Evolutionary conservation across 2,888 invertebrate genomes (phyloP), one percentile per base, ranked within the genome.

Genomic region (Pandemis corylana): DNA sequence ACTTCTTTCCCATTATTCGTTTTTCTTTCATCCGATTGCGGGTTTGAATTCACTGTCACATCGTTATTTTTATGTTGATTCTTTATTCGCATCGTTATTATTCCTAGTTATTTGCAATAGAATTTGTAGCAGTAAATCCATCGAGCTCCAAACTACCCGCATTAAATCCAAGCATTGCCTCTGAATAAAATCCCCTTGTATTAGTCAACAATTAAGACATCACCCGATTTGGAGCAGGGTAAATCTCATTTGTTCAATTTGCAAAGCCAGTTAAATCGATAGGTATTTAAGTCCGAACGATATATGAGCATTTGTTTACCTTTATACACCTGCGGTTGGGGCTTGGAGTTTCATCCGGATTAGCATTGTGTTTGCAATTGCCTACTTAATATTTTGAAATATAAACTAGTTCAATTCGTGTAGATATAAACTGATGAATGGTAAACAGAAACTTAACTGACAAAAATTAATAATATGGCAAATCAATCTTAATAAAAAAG

Each of bases 161-260:
- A 49, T 68, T 66, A 70, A 74, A 69, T 53, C 15, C 44, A 49
- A 70, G 46, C 65, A 13, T 64, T n/a, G 28, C 68, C 41, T 2
- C 51, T 41, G 36, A 56, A 75, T 41, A 61, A 75, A 75, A 75
- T 63, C 63, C 75, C 66, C 75, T 62, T 53, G 70, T 67, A 71
- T 75, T 75, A 71, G 71, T 75, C 67, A 67, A 67, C 71, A 75
- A 75, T 75, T 75, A 71, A 75, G 70, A 75, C 75, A 75, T 71
- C 56, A 63, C 75, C 59, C 71, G 41, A 53, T 53, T 36, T 42
- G 70, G 67, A 75, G 75, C 70, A 61, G 75, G 74, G 75, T 75
- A 75, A 75, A 75, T 71, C 75, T 75, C 75, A 53, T 75, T 75
- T 67, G 75, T 75, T 67, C 67, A 75, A 75, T 75, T 71, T 75